These are phyloP conservation scores for Cairina moschata DNA, from an alignment of 2,113 vertebrate species.

Conservation along the genomic window DNA sequence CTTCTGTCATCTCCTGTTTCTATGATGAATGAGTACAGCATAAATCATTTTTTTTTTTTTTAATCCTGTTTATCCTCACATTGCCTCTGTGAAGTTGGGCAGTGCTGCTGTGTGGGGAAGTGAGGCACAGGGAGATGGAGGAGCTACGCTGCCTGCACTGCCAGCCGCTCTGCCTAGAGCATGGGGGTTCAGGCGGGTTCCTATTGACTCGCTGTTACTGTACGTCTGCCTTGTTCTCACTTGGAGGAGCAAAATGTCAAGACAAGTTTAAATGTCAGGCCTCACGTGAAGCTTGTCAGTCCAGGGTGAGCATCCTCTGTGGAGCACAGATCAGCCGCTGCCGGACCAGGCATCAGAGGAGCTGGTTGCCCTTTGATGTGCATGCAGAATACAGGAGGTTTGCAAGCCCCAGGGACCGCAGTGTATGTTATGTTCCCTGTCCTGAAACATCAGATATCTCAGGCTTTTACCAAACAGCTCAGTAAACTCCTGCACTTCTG, in stretches of 20 bases:
- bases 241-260: background rate
- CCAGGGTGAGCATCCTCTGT: rapidly evolving
- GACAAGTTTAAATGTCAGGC: background rate
- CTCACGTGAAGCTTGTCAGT: background rate
- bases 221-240: background rate
- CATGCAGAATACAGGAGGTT: rapidly evolving
- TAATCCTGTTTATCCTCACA: background rate
- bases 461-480: background rate
- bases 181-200: background rate
- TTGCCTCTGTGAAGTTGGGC: background rate
- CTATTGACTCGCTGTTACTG: background rate
- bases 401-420: background rate
- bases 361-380: background rate
- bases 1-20: background rate
- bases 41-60: background rate
- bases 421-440: background rate
- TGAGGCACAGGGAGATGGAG: background rate
- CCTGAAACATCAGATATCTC: background rate
- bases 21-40: background rate
- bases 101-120: rapidly evolving
- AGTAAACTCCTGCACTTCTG: background rate
- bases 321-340: background rate
- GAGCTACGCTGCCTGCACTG: rapidly evolving
- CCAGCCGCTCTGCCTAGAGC: background rate
- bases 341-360: rapidly evolving